phyloP scores from a whole-genome alignment of 2,797 vertebrate species.

The Amazona ochrocephala region DNA sequence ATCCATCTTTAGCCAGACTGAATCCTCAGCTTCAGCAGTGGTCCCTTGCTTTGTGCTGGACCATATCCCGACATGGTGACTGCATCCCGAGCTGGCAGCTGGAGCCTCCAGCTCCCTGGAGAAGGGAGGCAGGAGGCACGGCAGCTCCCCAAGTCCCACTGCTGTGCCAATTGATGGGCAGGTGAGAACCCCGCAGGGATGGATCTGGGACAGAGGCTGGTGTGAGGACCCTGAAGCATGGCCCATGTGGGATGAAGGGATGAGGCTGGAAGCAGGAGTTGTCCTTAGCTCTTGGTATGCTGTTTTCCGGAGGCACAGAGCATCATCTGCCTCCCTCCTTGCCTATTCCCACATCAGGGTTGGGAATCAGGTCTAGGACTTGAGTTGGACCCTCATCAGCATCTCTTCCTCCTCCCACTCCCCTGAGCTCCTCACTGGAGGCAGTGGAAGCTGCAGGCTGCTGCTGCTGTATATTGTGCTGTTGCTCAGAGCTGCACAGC shows the following conservation, averaged over 20 bases:
- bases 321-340: not conserved
- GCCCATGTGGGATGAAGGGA: not conserved
- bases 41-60: not conserved
- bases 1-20: not conserved
- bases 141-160: not conserved
- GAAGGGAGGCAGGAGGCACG: no score
- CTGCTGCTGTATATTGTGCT: accelerated
- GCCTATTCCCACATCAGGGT: not conserved
- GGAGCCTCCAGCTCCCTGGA: not conserved
- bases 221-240: not conserved
- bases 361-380: not conserved
- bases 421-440: not conserved
- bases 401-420: not conserved
- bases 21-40: accelerated
- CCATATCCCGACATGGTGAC: not conserved
- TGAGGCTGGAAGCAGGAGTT: not conserved
- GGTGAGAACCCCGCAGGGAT: not conserved
- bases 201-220: not conserved
- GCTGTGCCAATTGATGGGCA: not conserved
- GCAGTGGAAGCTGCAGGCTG: not conserved
- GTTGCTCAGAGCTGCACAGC: not conserved
- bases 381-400: not conserved
- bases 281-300: not conserved
- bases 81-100: no score
- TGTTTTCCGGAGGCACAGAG: accelerated